A percentile compares a stretch with the other conserved stretches of the same genome.
Conservation (phyloP, 1,140 invertebrate genomes). For the Drosophila paulistorum region DNA sequence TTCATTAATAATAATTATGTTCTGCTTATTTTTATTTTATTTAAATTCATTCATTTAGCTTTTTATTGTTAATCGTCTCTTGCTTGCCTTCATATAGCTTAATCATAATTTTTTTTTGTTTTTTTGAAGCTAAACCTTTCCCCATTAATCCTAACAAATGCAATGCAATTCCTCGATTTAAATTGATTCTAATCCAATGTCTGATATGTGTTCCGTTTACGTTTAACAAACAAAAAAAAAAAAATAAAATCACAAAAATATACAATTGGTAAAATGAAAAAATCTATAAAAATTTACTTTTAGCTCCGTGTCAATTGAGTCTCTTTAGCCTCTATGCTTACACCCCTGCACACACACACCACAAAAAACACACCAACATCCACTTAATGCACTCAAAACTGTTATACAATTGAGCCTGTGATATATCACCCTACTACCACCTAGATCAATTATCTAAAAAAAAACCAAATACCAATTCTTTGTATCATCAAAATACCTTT, state of each 20-base stretch:
- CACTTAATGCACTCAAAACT: constrained; percentile 21
- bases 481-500: constrained; percentile 6
- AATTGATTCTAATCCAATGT: constrained; percentile 21
- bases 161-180: constrained; percentile 50
- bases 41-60: background rate
- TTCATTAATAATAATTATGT: no score
- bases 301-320: constrained; percentile 70
- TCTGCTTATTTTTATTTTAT: no score
- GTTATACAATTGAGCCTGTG: constrained; percentile 46
- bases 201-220: constrained; percentile 36
- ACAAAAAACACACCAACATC: constrained; percentile 32
- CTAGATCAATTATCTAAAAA: background rate
- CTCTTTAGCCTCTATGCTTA: constrained; percentile 48
- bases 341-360: constrained; percentile 14
- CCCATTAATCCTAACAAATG: constrained; percentile 21
- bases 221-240: constrained; percentile 19
- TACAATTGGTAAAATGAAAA: constrained; percentile 45
- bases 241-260: background rate
- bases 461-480: constrained; percentile 1
- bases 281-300: constrained; percentile 54
- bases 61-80: background rate
- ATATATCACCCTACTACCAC: constrained; percentile 31
- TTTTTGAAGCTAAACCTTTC: background rate
- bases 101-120: background rate
- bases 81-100: no score